A percentile compares a stretch with the other conserved stretches of the same genome.
These are phyloP conservation scores for Trinorchestia longiramus DNA, from an alignment of 1,140 invertebrate genomes.

Conservation along the genomic window DNA sequence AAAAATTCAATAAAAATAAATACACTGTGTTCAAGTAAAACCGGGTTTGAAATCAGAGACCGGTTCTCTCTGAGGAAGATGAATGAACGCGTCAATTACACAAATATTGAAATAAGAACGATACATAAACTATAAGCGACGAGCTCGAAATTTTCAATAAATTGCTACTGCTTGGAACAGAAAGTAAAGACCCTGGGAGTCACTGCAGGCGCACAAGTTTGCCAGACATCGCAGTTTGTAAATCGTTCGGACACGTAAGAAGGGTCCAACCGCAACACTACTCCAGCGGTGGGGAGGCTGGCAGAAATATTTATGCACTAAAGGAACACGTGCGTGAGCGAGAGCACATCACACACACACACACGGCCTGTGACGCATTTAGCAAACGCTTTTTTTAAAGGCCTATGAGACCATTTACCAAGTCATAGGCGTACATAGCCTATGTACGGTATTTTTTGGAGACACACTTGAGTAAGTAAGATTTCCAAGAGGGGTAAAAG, in stretches of 20 bases:
- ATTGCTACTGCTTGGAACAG: not conserved
- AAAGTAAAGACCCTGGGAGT: not conserved
- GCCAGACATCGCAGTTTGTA: not conserved
- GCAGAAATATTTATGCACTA: constrained; percentile 1
- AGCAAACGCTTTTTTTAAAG: too few species aligned
- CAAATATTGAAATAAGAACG: too few species aligned
- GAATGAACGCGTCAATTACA: too few species aligned
- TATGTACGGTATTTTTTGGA: not conserved
- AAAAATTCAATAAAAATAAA: too few species aligned
- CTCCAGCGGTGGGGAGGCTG: not conserved
- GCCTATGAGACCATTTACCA: too few species aligned
- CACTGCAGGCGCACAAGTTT: not conserved
- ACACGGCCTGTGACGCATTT: not conserved
- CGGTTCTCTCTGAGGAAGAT: too few species aligned
- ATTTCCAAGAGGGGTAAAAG: not conserved
- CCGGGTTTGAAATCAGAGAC: too few species aligned
- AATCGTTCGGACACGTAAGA: not conserved
- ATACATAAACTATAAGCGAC: too few species aligned
- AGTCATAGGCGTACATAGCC: not conserved
- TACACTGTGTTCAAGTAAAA: too few species aligned
- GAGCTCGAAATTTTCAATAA: too few species aligned
- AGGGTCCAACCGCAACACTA: not conserved
- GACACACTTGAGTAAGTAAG: not conserved
- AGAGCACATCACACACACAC: too few species aligned
- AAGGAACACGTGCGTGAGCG: not conserved